phyloP scores from a whole-genome alignment of 2,113 vertebrate species.

The Anhinga anhinga region DNA sequence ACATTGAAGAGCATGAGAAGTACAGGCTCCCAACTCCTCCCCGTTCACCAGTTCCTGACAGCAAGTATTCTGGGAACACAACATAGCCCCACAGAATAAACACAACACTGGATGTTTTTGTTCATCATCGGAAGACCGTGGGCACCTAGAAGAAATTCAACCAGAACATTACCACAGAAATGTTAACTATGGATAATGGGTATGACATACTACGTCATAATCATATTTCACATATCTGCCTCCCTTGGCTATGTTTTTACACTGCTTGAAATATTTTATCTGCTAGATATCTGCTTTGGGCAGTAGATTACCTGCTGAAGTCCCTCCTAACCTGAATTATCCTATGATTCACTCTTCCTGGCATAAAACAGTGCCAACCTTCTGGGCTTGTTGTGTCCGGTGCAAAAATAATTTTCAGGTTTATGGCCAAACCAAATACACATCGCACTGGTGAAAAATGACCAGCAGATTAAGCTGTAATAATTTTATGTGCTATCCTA shows the following conservation, averaged over 20 bases:
- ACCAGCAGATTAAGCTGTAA: neutral
- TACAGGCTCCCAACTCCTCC: conserved; percentile 92
- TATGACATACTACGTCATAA: neutral
- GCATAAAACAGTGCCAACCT: neutral
- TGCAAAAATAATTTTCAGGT: neutral
- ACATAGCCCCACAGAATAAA: conserved; percentile 91
- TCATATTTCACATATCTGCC: neutral
- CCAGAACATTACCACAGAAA: neutral
- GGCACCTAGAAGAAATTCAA: conserved; percentile 78
- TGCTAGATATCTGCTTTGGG: neutral
- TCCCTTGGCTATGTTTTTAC: neutral
- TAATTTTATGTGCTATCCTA: neutral
- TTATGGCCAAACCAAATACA: neutral
- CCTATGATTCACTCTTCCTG: conserved; percentile 12
- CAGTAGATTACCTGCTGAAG: neutral
- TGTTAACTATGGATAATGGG: neutral
- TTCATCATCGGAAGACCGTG: conserved; percentile 90
- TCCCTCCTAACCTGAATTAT: neutral
- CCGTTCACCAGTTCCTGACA: conserved; percentile 90
- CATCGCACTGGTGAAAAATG: neutral
- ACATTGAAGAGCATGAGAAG: conserved; percentile 89
- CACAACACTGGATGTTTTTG: conserved; percentile 92
- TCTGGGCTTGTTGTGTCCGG: neutral
- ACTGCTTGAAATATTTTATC: neutral
- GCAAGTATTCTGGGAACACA: conserved; percentile 94